Conservation (phyloP, 2,888 invertebrate species). For the Urechis unicinctus region DNA sequence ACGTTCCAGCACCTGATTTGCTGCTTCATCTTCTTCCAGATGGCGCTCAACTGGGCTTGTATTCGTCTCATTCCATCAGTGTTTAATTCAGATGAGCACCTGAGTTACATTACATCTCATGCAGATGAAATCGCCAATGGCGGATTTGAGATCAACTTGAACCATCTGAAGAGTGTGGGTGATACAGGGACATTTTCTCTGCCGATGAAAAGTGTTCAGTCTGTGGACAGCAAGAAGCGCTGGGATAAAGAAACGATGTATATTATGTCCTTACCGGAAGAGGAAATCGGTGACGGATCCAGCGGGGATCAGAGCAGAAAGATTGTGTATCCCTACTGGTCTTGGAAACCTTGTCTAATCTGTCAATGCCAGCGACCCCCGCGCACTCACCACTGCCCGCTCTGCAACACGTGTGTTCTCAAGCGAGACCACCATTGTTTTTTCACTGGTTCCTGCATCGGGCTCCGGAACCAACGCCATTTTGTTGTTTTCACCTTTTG, state of each 20-base stretch:
- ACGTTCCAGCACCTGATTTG: conserved; percentile 18
- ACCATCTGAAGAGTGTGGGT: conserved; percentile 10
- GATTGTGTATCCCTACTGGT: conserved; percentile 38
- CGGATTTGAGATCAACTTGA: conserved; percentile 21
- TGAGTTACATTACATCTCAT: conserved; percentile 14
- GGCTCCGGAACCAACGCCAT: conserved; percentile 39
- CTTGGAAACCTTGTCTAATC: conserved; percentile 38
- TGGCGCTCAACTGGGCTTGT: conserved; percentile 35
- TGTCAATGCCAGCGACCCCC: conserved; percentile 38
- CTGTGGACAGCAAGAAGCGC: conserved; percentile 3
- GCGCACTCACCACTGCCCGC: conserved; percentile 40
- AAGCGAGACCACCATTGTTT: conserved; percentile 47
- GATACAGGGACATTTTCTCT: conserved; percentile 5
- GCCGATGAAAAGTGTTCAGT: conserved; percentile 4
- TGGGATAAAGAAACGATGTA: conserved; percentile 14
- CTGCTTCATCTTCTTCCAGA: conserved; percentile 28
- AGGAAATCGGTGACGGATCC: background rate
- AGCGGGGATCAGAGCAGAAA: conserved; percentile 1
- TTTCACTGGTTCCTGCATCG: conserved; percentile 40
- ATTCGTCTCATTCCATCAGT: conserved; percentile 29
- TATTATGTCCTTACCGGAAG: conserved; percentile 5
- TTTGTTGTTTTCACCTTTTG: conserved; percentile 39
- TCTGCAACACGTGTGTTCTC: conserved; percentile 40
- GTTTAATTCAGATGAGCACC: conserved; percentile 24
- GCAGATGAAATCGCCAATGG: conserved; percentile 9